phyloP scores from a whole-genome alignment of 2,797 vertebrate species.

The Syngnathus acus region DNA sequence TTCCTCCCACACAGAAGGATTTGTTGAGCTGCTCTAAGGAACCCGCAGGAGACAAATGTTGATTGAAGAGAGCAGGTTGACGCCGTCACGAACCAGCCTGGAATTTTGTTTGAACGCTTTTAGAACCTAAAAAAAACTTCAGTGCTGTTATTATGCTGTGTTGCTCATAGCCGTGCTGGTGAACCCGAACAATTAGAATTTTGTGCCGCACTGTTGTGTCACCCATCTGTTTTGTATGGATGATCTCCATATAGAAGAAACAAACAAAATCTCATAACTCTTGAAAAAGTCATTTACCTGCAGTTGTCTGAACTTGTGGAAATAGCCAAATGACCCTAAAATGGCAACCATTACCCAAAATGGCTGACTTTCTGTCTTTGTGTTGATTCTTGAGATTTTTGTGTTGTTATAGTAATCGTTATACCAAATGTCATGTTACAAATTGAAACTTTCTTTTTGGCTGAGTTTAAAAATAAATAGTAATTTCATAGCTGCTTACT shows the following conservation, averaged over 20 bases:
- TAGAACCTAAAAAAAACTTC: not conserved
- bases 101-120: not conserved
- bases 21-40: constrained; percentile 4
- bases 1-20: constrained; percentile 3
- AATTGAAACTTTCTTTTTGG: too few relatives aligned
- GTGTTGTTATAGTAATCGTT: too few relatives aligned
- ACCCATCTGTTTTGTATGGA: not conserved
- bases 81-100: not conserved
- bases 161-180: not conserved
- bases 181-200: not conserved
- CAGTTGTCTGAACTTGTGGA: not conserved
- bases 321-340: not conserved
- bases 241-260: not conserved
- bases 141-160: not conserved
- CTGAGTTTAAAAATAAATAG: too few relatives aligned
- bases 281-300: not conserved
- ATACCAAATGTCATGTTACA: too few relatives aligned
- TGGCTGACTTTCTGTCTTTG: not conserved
- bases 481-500: too few relatives aligned
- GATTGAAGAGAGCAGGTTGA: constrained; percentile 27
- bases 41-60: constrained; percentile 30
- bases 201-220: not conserved
- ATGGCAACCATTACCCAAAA: not conserved
- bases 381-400: too few relatives aligned
- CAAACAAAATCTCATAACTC: not conserved